phyloP scores from a whole-genome alignment of 2,113 vertebrate species.

The Balaenoptera acutorostrata region DNA sequence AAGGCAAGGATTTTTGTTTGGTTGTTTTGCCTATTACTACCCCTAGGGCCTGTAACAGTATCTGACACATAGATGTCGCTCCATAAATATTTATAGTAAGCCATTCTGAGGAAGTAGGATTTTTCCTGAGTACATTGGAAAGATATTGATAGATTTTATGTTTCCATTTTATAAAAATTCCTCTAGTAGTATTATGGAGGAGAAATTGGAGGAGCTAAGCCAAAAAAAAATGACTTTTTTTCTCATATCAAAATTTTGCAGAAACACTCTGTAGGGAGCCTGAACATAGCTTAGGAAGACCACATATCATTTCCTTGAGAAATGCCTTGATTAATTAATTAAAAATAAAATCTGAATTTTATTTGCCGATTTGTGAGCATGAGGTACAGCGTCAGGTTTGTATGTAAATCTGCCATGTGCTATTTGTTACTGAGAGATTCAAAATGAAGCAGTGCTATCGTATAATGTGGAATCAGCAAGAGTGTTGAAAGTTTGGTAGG shows the following conservation, averaged over 20 bases:
- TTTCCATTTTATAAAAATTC: not conserved
- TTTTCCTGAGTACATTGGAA: not conserved
- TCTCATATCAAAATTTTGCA: not conserved
- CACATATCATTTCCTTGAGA: not conserved
- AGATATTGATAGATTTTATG: not conserved
- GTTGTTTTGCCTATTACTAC: not conserved
- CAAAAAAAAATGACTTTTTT: not conserved
- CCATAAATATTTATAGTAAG: not conserved
- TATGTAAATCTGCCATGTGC: not conserved
- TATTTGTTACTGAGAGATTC: not conserved
- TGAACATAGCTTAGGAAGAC: not conserved
- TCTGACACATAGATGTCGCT: not conserved
- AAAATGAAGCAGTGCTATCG: not conserved
- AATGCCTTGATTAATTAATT: not conserved
- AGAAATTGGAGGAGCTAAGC: not conserved
- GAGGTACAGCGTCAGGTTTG: not conserved
- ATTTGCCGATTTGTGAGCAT: not conserved
- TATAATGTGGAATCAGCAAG: not conserved
- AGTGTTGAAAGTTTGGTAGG: not conserved
- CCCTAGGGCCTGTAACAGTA: not conserved
- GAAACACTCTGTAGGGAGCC: not conserved
- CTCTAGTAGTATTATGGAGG: not conserved
- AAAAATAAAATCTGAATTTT: not conserved
- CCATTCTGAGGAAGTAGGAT: not conserved
- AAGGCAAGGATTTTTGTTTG: not conserved